Evolutionary conservation across 2,888 invertebrate species (phyloP).

Genomic region (Steromphala cineraria): DNA sequence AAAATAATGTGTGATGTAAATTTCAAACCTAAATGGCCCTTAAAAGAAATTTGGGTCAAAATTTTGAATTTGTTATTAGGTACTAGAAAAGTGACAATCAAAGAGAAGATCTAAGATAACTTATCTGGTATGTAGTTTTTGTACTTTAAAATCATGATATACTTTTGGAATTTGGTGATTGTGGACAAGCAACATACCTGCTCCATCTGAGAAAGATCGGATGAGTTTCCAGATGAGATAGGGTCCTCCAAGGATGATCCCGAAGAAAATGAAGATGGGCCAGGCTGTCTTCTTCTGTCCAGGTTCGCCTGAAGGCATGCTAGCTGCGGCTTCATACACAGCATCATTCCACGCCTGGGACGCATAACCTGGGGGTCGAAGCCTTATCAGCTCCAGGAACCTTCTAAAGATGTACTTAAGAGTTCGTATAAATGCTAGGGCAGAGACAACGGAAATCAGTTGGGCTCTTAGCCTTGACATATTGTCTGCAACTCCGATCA

Average conservation of each 20-base stretch:
- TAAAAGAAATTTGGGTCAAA: neutral
- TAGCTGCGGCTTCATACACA: conserved; percentile 47
- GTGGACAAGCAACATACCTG: conserved; percentile 20
- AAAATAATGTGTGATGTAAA: neutral
- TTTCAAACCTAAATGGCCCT: neutral
- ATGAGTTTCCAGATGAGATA: conserved; percentile 91
- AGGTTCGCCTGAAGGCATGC: conserved; percentile 61
- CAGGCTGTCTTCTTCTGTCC: conserved; percentile 80
- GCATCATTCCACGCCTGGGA: conserved; percentile 74
- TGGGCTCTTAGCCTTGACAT: conserved; percentile 88
- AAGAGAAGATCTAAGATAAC: too few relatives aligned
- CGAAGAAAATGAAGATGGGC: conserved; percentile 93
- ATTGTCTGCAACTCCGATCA: conserved; percentile 96
- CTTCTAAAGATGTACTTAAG: conserved; percentile 88
- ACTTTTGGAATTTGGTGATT: too few relatives aligned
- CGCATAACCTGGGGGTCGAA: conserved; percentile 73
- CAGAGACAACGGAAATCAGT: conserved; percentile 90
- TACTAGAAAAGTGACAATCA: too few relatives aligned
- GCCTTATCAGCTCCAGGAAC: conserved; percentile 81
- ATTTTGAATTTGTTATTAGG: too few relatives aligned
- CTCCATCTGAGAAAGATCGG: conserved; percentile 74
- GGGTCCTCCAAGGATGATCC: conserved; percentile 91
- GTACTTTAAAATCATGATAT: too few relatives aligned
- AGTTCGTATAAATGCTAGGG: conserved; percentile 88
- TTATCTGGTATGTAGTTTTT: too few relatives aligned